Base-by-base conservation (phyloP, 2,797 vertebrate genomes). In the Acanthornis magna region DNA sequence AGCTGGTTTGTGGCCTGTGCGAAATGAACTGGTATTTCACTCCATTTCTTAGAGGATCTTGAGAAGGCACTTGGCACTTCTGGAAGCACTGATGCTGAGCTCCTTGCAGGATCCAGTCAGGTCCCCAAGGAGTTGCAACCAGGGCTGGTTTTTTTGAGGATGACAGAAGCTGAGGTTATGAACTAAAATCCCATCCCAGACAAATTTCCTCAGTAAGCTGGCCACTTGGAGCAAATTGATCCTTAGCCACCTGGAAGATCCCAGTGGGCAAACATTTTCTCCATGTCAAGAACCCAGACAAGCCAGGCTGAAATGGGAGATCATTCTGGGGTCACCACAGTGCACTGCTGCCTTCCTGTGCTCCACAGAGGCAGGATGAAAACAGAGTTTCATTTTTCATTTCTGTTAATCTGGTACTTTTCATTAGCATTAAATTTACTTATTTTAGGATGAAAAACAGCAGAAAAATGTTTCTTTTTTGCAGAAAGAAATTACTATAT, bases 21-120 rank as follows among this genome's bases (percentile, higher is more conserved):
- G 48, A 90, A 93, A 94, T 36, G 48, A 92, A 78, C 79, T 36
- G 73, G 66, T 70, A 76, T 95, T 94, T 95, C 40, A n/a, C 62
- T 88, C 26, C 14, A 16, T 82, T 90, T 95, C 65, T 82, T 58
- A 61, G 38, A 55, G 42, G 45, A 71, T 71, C 74, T 58, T 57
- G 66, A 71, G 87, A 75, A 91, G 2, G 5, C 27, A 8, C 22
- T 62, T 3, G 9, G 79, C 34, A 23, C 73, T 57, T 85, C 48
- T 2, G 7, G 74, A 79, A 76, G 60, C 26, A 50, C 9, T 6
- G 3, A 22, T 7, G 8, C 71, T 47, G 62, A 73, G 66, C 7
- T 77, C 47, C 54, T 62, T 2, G 0, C 43, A 73, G 76, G 26
- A 66, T 55, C 38, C 1, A 5, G 15, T 7, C 32, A 15, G 30